Conservation (phyloP, 2,888 invertebrate genomes). For the Syritta pipiens region DNA sequence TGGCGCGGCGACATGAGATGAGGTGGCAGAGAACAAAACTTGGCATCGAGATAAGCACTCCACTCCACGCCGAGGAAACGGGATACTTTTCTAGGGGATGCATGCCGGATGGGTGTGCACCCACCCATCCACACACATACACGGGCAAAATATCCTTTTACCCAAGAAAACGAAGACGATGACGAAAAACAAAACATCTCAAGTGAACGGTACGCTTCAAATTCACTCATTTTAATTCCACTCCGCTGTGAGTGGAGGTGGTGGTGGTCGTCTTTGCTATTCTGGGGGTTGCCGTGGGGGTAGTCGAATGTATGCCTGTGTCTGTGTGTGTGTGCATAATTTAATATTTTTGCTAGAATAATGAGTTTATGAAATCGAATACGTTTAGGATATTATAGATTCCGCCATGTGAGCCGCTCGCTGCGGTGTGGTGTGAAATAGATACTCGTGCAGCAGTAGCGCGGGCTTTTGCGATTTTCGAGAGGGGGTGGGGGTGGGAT, state of each 20-base stretch:
- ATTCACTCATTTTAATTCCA: constrained; percentile 45
- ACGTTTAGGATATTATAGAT: constrained; percentile 71
- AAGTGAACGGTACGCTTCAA: constrained; percentile 43
- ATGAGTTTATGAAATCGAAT: constrained; percentile 72
- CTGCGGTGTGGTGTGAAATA: constrained; percentile 63
- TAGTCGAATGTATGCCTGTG: neutral
- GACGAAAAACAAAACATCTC: constrained; percentile 47
- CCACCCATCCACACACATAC: constrained; percentile 17
- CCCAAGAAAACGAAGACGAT: constrained; percentile 7
- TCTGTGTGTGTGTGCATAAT: constrained; percentile 57
- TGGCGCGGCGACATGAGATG: too few relatives aligned
- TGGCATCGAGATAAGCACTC: constrained; percentile 17
- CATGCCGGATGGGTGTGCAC: constrained; percentile 25
- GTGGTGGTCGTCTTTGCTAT: neutral
- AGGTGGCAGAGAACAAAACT: neutral
- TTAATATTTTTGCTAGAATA: constrained; percentile 71
- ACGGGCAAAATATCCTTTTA: constrained; percentile 59
- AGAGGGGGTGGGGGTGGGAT: neutral
- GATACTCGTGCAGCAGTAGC: constrained; percentile 46
- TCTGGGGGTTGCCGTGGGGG: too few relatives aligned
- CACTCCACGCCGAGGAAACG: constrained; percentile 50
- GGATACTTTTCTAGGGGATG: constrained; percentile 53
- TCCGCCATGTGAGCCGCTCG: constrained; percentile 69
- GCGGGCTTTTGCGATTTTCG: neutral
- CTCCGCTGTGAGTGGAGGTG: neutral